Conservation (phyloP, 2,888 invertebrate species). For the Synergus japonicus region DNA sequence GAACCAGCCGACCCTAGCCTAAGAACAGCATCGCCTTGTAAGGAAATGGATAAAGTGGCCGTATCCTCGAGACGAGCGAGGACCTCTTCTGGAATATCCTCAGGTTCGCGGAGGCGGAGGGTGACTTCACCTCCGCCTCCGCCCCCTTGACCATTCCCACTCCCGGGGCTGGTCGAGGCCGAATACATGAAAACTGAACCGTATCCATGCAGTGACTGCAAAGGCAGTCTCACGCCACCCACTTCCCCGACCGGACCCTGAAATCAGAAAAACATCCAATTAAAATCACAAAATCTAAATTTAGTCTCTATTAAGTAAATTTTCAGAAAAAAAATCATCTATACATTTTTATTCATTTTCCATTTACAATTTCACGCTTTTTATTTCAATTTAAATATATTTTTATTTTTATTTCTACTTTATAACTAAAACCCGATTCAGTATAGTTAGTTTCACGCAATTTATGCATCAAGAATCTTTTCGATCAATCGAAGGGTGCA, state of each 20-base stretch:
- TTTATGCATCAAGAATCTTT: constrained; percentile 37
- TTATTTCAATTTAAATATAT: no score
- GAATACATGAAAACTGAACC: constrained; percentile 77
- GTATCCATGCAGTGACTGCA: constrained; percentile 76
- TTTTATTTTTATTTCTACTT: background rate
- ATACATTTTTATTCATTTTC: no score
- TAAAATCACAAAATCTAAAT: background rate
- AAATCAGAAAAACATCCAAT: constrained; percentile 45
- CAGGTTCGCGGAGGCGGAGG: constrained; percentile 76
- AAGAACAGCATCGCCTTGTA: constrained; percentile 75
- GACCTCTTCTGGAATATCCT: constrained; percentile 76
- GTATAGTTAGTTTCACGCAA: background rate
- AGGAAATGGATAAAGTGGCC: constrained; percentile 75
- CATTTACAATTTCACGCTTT: no score
- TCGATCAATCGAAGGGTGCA: constrained; percentile 50
- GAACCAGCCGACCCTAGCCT: constrained; percentile 75
- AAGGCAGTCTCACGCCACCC: constrained; percentile 75
- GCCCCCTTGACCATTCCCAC: constrained; percentile 68
- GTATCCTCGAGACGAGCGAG: constrained; percentile 76
- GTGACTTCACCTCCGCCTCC: constrained; percentile 75
- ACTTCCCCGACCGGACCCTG: constrained; percentile 77
- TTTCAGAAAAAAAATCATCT: no score
- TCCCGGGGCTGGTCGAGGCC: constrained; percentile 75
- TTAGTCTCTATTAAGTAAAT: background rate
- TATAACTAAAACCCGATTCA: background rate